Evolutionary conservation across 2,797 vertebrate species (phyloP).

Genomic region (Capromys pilorides): DNA sequence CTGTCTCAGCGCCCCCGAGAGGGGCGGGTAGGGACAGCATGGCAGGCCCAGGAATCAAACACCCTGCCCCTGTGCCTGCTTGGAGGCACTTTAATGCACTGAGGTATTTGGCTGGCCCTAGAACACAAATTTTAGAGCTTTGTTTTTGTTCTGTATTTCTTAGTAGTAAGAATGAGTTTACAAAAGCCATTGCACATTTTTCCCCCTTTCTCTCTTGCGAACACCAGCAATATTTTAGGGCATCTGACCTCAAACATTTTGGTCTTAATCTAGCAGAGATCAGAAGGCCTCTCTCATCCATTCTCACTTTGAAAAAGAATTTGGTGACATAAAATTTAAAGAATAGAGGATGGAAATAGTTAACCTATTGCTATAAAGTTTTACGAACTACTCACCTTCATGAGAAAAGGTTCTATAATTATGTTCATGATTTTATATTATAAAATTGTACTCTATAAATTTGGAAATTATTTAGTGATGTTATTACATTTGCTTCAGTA

Average conservation of each 20-base stretch:
- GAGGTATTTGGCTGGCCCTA: too few relatives aligned
- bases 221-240: not conserved
- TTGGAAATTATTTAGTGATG: constrained; percentile 28
- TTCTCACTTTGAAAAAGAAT: not conserved
- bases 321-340: constrained; percentile 27
- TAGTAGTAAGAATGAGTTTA: not conserved
- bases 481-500: constrained; percentile 28
- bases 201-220: not conserved
- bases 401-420: not conserved
- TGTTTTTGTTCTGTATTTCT: constrained; percentile 24
- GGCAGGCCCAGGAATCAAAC: too few relatives aligned
- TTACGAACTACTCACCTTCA: not conserved
- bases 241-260: not conserved
- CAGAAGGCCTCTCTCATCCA: not conserved
- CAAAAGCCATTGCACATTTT: not conserved
- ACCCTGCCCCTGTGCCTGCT: too few relatives aligned
- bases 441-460: constrained; percentile 18
- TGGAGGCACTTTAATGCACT: too few relatives aligned
- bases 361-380: not conserved
- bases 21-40: too few relatives aligned
- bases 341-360: constrained; percentile 4
- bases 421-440: constrained; percentile 21
- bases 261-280: not conserved
- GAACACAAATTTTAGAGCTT: not conserved
- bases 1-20: too few relatives aligned